phyloP scores from a whole-genome alignment of 2,888 invertebrate genomes.

The Pollenia amentaria region DNA sequence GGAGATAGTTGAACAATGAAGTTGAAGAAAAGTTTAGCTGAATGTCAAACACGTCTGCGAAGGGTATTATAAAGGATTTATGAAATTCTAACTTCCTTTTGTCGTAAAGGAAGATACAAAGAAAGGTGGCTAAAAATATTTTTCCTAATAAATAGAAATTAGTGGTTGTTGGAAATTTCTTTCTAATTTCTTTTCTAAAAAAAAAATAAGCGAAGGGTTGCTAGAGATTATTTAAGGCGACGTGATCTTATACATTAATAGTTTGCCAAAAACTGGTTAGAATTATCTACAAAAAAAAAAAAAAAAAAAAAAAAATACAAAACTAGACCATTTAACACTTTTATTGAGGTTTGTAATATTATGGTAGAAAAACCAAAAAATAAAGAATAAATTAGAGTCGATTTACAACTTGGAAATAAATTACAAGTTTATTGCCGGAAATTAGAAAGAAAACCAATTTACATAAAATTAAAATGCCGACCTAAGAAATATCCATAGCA shows the following conservation, averaged over 20 bases:
- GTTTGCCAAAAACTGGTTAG: slow-evolving; percentile 32
- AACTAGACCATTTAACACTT: not conserved
- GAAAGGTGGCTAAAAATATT: slow-evolving; percentile 10
- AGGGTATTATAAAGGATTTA: slow-evolving; percentile 19
- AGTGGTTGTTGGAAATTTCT: slow-evolving; percentile 29
- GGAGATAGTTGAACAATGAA: slow-evolving; percentile 35
- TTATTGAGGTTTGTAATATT: slow-evolving; percentile 30
- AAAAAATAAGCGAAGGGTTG: slow-evolving; percentile 2
- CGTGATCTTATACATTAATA: not conserved
- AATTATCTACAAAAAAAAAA: slow-evolving; percentile 6
- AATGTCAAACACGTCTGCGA: slow-evolving; percentile 38
- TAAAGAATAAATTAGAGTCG: slow-evolving; percentile 10
- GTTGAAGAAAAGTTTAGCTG: slow-evolving; percentile 29
- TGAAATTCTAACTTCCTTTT: slow-evolving; percentile 33
- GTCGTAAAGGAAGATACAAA: not conserved
- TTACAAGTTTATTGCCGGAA: slow-evolving; percentile 19
- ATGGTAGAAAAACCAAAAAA: not conserved
- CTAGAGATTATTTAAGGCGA: not conserved
- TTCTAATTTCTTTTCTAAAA: not conserved
- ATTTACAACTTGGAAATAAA: slow-evolving; percentile 32
- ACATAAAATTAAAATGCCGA: slow-evolving; percentile 7
- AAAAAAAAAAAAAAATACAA: slow-evolving; percentile 10
- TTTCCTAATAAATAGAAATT: not conserved
- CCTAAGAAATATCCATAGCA: not conserved
- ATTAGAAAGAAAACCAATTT: slow-evolving; percentile 8